Conservation (phyloP, 2,113 vertebrate genomes). For the western clawed frog (Xenopus tropicalis) region DNA sequence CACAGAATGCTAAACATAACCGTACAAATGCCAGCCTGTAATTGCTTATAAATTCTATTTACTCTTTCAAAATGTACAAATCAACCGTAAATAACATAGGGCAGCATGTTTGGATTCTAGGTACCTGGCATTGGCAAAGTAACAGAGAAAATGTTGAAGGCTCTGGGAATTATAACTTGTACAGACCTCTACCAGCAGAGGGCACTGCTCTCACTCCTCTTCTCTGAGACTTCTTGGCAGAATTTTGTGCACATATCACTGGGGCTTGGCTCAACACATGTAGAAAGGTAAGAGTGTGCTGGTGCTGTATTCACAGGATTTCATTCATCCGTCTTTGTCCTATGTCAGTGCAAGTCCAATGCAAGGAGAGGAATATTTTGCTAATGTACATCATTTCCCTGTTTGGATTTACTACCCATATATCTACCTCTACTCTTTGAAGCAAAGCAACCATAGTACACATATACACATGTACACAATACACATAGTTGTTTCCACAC, state of each 20-base stretch:
- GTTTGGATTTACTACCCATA: not conserved
- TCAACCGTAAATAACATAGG: not conserved
- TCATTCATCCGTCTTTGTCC: not conserved
- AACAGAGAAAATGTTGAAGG: slow-evolving; percentile 93
- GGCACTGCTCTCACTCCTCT: slow-evolving; percentile 83
- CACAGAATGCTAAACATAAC: not conserved
- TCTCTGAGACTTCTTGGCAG: slow-evolving; percentile 85
- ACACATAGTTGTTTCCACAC: too few relatives aligned
- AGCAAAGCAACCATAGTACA: too few relatives aligned
- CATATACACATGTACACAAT: too few relatives aligned
- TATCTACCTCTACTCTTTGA: too few relatives aligned
- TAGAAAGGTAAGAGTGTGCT: slow-evolving; percentile 72
- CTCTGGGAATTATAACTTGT: slow-evolving; percentile 81
- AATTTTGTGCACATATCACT: slow-evolving; percentile 86
- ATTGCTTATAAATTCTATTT: slow-evolving; percentile 1
- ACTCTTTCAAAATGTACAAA: not conserved
- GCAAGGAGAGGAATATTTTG: too few relatives aligned
- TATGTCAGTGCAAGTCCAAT: not conserved
- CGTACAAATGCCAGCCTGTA: not conserved
- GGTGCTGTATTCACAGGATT: too few relatives aligned
- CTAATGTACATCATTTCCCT: not conserved
- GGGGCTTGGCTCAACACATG: slow-evolving; percentile 80
- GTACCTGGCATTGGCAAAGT: slow-evolving; percentile 93
- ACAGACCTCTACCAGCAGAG: slow-evolving; percentile 85
- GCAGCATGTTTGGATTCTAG: slow-evolving; percentile 58